Evolutionary conservation across 2,113 vertebrate genomes (phyloP), one percentile per base, ranked within the genome.

Genomic region (Pollachius pollachius): DNA sequence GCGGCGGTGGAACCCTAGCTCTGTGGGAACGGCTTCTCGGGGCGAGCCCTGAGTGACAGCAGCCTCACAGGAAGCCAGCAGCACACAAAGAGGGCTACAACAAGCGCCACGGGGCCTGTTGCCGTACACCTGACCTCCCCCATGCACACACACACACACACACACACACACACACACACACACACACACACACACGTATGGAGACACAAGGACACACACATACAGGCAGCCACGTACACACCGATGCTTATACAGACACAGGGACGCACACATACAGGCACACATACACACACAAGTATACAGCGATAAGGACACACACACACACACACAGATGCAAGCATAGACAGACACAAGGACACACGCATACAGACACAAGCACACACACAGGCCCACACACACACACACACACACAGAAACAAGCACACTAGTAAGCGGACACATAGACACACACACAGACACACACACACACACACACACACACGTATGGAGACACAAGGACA

Each of bases 121-220:
- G 15, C 15, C 9, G n/a, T 58, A 58, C n/a, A 58, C n/a, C 15
- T 58, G n/a, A n/a, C 15, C n/a, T 3, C 56, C 41, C 41, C 41
- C 48, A 67, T 23, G 52, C 41, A 27, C 6, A 18, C 62, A 23
- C 23, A 70, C 41, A 56, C 69, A 70, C 41, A 63, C 48, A 70
- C 27, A 60, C 27, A 69, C n/a, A 41, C 15, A 62, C 54, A 58
- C 5, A 48, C 37, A 65, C 37, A 52, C 37, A 65, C 18, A 52
- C 64, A 52, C 37, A 65, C 64, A 65, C 7, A 52, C 37, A 65
- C 17, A 48, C 27, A 65, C 62, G 16, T 30, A 30, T 25, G 17
- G 23, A 18, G 16, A 13, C 21, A 68, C 25, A 30, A 52, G n/a
- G 52, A 68, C 66, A 58, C 23, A 63, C 62, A 63, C 9, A 48